A percentile compares a stretch with the other conserved stretches of the same genome.
These are phyloP conservation scores for Sturnus vulgaris DNA, from an alignment of 2,113 vertebrate species.

Conservation along the genomic window DNA sequence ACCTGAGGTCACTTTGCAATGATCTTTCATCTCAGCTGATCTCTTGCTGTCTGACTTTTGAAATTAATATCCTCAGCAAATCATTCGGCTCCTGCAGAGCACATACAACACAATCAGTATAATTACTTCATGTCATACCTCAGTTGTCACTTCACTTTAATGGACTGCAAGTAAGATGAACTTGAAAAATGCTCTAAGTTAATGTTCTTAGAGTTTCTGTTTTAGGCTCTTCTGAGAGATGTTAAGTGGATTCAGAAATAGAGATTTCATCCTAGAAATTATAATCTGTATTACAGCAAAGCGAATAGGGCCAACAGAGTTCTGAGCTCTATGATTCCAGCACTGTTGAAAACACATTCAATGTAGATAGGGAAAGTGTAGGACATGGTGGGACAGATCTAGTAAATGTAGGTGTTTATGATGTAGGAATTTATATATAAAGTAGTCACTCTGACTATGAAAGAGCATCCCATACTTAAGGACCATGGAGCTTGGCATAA, in stretches of 20 bases:
- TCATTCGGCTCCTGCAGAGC: background rate
- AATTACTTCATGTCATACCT: constrained; percentile 49
- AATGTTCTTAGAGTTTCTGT: constrained; percentile 30
- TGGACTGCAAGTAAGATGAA: constrained; percentile 33
- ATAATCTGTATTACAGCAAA: background rate
- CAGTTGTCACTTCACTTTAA: constrained; percentile 49
- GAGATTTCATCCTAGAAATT: background rate
- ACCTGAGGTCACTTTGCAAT: constrained; percentile 28
- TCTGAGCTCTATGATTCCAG: background rate
- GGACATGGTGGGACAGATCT: background rate
- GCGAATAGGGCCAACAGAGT: background rate
- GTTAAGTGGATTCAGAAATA: background rate
- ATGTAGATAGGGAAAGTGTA: background rate
- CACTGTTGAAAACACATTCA: background rate
- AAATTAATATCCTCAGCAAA: constrained; percentile 51
- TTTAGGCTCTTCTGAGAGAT: constrained; percentile 12
- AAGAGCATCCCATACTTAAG: background rate
- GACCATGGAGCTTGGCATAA: background rate
- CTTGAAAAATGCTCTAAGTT: constrained; percentile 16
- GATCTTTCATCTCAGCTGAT: constrained; percentile 40
- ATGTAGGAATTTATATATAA: background rate
- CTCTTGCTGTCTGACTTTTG: constrained; percentile 21
- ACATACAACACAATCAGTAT: constrained; percentile 48
- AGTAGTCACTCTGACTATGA: background rate
- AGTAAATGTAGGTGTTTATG: background rate